Evolutionary conservation across 2,888 invertebrate species (phyloP).

Genomic region (Thereva nobilitata): DNA sequence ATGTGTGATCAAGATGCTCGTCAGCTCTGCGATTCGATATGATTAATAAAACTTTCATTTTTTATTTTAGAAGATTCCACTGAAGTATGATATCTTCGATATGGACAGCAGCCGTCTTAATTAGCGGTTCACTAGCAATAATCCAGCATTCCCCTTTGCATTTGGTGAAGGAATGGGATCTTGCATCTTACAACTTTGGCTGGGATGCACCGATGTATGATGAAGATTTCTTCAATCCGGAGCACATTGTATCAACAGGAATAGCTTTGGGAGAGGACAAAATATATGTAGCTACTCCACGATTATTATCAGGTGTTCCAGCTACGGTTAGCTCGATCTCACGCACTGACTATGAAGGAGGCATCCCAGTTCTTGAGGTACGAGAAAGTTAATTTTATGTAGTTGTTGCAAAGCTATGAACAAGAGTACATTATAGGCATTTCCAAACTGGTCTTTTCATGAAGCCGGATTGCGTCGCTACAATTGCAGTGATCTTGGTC

Average conservation of each 20-base stretch:
- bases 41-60: no score
- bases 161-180: slow-evolving; percentile 71
- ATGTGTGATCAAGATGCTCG: no score
- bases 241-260: slow-evolving; percentile 77
- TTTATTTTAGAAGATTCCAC: no score
- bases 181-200: slow-evolving; percentile 70
- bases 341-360: slow-evolving; percentile 64
- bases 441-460: slow-evolving; percentile 80
- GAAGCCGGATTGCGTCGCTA: slow-evolving; percentile 69
- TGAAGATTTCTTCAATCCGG: slow-evolving; percentile 62
- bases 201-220: slow-evolving; percentile 63
- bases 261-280: slow-evolving; percentile 72
- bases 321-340: slow-evolving; percentile 74
- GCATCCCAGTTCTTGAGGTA: slow-evolving; percentile 72
- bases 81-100: no score
- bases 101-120: no score
- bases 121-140: no score
- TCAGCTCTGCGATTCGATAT: no score
- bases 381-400: neutral
- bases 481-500: slow-evolving; percentile 75
- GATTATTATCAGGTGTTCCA: slow-evolving; percentile 75
- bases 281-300: slow-evolving; percentile 75
- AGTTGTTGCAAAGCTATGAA: neutral
- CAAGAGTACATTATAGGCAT: slow-evolving; percentile 60
- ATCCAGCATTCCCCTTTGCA: slow-evolving; percentile 58